Base-by-base conservation (phyloP, 2,113 vertebrate species). In the Pitta sordida region DNA sequence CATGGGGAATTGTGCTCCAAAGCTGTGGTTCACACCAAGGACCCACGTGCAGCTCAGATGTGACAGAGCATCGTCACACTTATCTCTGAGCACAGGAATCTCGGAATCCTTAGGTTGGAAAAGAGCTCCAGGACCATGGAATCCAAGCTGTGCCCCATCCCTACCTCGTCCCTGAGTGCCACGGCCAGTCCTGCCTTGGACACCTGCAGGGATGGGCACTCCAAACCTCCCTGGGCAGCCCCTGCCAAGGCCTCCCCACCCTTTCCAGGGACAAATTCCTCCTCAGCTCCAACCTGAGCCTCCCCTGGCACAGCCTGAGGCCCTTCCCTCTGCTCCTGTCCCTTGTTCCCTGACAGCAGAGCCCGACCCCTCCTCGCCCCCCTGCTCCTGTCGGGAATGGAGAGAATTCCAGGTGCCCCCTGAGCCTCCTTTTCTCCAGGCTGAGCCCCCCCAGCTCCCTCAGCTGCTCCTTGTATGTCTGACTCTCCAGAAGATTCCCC, bases 1-100 rank as follows among this genome's bases (percentile, higher is more conserved):
- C 8, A 4, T 0, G 6, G 53, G 41, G 27, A 39, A 4, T 23
- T 18, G 4, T 0, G 3, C 41, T 44, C 2, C 1, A 80, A 53
- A 69, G 55, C 39, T 37, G 8, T 3, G 49, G n/a, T 1, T 64
- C 41, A 20, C 55, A 49, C 29, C 52, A 37, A 16, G 74, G 16
- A 8, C 32, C 36, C 10, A 0, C 1, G 37, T 14, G 19, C 63
- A 73, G 43, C 55, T 76, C 68, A 44, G 55, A 17, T 8, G 58
- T 39, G 41, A 32, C 55, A 64, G 46, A 92, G 68, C 73, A 74
- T 8, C 48, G 24, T 0, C 1, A 43, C 7, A 18, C 48, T 27
- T 36, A 24, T 16, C 90, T 75, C 64, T 27, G 52, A 36, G 27
- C 0, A 11, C 8, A 15, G 22, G 19, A 70, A 78, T n/a, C 12